phyloP scores from a whole-genome alignment of 2,113 vertebrate genomes.

The Sciurus niger region DNA sequence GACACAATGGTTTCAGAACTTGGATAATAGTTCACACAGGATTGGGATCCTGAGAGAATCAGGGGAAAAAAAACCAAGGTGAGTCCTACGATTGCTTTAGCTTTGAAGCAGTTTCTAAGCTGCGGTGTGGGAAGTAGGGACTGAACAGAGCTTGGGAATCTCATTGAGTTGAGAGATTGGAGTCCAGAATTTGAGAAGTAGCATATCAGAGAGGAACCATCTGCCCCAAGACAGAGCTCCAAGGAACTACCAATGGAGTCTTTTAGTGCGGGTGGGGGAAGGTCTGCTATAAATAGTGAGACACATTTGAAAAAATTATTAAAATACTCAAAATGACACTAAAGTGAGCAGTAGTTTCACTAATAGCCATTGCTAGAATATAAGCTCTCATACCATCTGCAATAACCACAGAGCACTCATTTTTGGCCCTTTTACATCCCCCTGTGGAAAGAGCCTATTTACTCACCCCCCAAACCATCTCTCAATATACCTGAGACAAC shows the following conservation, averaged over 20 bases:
- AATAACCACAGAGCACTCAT: neutral
- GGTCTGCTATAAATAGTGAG: neutral
- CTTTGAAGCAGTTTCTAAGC: neutral
- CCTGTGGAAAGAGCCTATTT: neutral
- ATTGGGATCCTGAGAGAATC: neutral
- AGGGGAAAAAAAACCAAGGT: neutral
- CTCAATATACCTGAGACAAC: neutral
- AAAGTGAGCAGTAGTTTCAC: neutral
- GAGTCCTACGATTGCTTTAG: neutral
- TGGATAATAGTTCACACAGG: neutral
- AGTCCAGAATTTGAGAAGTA: neutral
- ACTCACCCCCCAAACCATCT: neutral
- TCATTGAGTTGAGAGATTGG: neutral
- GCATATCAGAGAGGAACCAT: neutral
- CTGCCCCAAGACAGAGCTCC: neutral
- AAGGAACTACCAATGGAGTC: neutral
- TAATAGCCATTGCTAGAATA: neutral
- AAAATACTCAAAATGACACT: neutral
- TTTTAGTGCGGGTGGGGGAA: neutral
- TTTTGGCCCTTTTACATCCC: no score
- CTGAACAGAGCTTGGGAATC: neutral
- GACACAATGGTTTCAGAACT: neutral
- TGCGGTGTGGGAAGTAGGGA: neutral
- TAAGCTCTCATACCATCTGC: neutral
- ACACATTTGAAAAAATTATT: neutral